Conservation (phyloP, 1,140 invertebrate genomes). For the Augochlora pura region DNA sequence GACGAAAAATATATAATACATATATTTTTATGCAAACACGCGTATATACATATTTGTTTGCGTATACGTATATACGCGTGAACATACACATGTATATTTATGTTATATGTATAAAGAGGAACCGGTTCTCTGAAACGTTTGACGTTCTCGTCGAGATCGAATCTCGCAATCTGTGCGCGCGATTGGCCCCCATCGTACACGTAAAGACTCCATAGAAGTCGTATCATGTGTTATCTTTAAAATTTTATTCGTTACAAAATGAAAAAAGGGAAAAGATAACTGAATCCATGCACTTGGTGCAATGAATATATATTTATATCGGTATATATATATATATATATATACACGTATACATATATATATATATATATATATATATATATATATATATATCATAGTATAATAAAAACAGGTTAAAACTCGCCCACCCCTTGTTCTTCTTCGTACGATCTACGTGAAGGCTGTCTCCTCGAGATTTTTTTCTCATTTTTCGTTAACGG, state of each 20-base stretch:
- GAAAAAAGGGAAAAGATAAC: constrained; percentile 32
- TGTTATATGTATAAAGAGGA: constrained; percentile 10
- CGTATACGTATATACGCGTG: not conserved
- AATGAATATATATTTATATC: not conserved
- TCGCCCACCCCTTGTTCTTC: not conserved
- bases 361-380: too few relatives aligned
- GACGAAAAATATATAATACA: constrained; percentile 10
- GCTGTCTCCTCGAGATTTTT: constrained; percentile 6
- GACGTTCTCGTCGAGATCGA: constrained; percentile 24
- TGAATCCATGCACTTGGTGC: constrained; percentile 46
- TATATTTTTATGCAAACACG: not conserved
- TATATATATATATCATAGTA: constrained; percentile 12
- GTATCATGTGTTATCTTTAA: constrained; percentile 30
- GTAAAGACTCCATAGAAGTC: constrained; percentile 46
- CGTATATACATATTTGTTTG: not conserved
- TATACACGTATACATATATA: too few relatives aligned
- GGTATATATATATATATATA: too few relatives aligned
- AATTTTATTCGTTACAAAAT: constrained; percentile 41
- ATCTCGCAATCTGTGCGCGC: constrained; percentile 33
- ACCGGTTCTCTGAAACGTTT: constrained; percentile 38
- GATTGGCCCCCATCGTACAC: constrained; percentile 44
- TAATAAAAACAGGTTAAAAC: constrained; percentile 35
- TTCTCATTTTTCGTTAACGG: not conserved
- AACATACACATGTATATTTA: not conserved
- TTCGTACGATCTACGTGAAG: constrained; percentile 32